phyloP scores from a whole-genome alignment of 2,888 invertebrate genomes.

The Siphlonurus alternatus region DNA sequence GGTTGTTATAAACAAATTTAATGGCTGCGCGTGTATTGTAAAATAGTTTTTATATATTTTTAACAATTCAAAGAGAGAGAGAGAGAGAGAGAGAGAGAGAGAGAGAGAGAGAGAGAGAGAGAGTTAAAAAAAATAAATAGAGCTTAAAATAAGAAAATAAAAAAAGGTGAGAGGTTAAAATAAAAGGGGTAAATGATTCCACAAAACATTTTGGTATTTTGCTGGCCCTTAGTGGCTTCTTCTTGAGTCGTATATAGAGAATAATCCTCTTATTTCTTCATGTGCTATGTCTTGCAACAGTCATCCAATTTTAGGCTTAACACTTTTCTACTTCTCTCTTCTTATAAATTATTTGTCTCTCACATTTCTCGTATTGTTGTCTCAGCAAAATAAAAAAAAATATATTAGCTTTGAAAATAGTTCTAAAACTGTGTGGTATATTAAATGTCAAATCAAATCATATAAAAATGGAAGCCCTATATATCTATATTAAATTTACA shows the following conservation, averaged over 20 bases:
- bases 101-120: not conserved
- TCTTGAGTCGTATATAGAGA: not conserved
- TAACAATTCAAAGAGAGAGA: not conserved
- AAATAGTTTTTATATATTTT: not conserved
- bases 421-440: too few species aligned
- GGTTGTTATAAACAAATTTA: too few species aligned
- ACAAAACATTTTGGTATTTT: not conserved
- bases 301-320: not conserved
- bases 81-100: too few species aligned
- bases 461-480: too few species aligned
- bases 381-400: too few species aligned
- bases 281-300: not conserved
- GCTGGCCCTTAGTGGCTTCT: not conserved
- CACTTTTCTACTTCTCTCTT: not conserved
- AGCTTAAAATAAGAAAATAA: not conserved
- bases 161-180: not conserved
- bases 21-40: too few species aligned
- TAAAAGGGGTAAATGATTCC: not conserved
- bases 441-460: too few species aligned
- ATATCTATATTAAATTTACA: too few species aligned
- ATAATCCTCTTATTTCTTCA: not conserved
- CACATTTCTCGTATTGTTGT: not conserved
- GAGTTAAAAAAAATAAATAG: not conserved
- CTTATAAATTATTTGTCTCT: slow-evolving; percentile 4
- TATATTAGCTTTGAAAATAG: too few species aligned